Conservation (phyloP, 2,113 vertebrate genomes). For the Centrocercus urophasianus region DNA sequence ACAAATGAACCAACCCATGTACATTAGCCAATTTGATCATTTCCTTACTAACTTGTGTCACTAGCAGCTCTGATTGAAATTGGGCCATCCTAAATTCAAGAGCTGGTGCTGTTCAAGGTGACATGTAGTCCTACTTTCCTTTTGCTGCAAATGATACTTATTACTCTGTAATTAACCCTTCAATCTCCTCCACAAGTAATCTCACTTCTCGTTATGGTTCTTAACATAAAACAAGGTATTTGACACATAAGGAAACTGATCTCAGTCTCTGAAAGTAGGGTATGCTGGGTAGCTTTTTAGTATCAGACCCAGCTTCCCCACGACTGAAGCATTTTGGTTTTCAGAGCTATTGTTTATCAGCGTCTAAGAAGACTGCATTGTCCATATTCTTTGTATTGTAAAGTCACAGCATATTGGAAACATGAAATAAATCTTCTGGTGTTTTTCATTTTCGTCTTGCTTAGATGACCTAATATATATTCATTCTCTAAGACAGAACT, state of each 20-base stretch:
- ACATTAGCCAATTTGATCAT: not conserved
- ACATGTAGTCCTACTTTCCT: not conserved
- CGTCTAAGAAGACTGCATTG: rapidly evolving
- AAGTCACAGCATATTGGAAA: not conserved
- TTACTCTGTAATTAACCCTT: not conserved
- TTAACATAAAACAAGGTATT: not conserved
- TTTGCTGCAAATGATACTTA: not conserved
- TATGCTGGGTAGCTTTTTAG: not conserved
- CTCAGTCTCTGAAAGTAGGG: not conserved
- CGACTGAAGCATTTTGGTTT: not conserved
- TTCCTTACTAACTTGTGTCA: not conserved
- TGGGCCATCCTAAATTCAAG: not conserved
- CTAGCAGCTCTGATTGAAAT: not conserved
- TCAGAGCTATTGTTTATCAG: not conserved
- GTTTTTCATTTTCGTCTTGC: not conserved
- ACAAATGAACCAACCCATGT: constrained; percentile 22
- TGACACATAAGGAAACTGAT: not conserved
- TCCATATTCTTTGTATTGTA: not conserved
- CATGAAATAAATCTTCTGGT: not conserved
- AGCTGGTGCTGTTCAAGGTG: not conserved
- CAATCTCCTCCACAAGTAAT: not conserved
- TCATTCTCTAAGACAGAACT: not conserved
- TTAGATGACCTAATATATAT: not conserved
- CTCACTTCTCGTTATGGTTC: not conserved
- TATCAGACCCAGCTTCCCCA: not conserved